Evolutionary conservation across 2,113 vertebrate genomes (phyloP).

Genomic region (Zosterops pallidus): DNA sequence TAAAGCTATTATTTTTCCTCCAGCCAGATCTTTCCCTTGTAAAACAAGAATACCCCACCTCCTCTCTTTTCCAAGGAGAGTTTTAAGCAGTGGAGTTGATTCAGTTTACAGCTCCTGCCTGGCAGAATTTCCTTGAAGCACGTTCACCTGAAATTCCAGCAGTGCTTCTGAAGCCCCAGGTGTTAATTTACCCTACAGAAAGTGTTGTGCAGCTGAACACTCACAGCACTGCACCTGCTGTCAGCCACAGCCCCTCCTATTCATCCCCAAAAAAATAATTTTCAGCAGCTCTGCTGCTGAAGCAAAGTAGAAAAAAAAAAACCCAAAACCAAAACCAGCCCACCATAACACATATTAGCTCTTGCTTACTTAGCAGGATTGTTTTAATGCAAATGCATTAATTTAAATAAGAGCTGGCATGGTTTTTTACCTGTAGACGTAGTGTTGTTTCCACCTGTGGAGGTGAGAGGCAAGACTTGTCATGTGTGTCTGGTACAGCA

Average conservation of each 20-base stretch:
- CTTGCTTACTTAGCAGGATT: neutral
- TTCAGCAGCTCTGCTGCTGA: neutral
- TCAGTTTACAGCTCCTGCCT: neutral
- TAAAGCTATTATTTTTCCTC: neutral
- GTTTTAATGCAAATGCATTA: neutral
- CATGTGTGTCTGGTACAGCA: neutral
- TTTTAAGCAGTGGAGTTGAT: neutral
- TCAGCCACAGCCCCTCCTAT: neutral
- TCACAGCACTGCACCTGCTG: neutral
- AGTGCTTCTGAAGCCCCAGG: neutral
- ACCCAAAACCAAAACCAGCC: neutral
- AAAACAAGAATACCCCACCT: neutral
- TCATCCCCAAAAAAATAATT: neutral
- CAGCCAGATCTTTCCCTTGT: neutral
- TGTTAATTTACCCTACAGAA: neutral
- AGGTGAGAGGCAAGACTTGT: accelerated
- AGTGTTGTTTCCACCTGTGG: neutral
- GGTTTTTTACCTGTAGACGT: neutral
- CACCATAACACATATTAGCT: neutral
- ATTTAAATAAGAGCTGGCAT: neutral
- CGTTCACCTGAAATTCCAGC: neutral
- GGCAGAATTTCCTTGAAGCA: neutral
- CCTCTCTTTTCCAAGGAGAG: neutral
- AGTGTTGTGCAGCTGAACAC: neutral
- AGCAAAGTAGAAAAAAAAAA: neutral